Evolutionary conservation across 2,113 vertebrate species (phyloP).

Genomic region (Mungos mungo): DNA sequence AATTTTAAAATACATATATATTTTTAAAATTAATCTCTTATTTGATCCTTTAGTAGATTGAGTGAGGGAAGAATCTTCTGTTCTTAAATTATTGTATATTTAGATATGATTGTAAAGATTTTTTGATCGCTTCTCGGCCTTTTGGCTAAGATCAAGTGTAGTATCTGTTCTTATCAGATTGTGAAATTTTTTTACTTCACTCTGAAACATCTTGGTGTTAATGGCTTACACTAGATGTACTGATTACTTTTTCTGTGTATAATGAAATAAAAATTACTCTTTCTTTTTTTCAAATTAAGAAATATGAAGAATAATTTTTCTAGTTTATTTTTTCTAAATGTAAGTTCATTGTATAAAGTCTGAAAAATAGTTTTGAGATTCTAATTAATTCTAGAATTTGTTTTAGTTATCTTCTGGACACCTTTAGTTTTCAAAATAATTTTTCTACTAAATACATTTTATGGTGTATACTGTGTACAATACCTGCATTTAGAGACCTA

Average conservation of each 20-base stretch:
- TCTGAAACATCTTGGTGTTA: neutral
- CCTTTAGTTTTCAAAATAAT: neutral
- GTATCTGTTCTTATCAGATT: neutral
- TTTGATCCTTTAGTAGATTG: neutral
- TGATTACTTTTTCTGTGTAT: neutral
- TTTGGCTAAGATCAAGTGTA: too few species aligned
- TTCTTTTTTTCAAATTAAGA: slow-evolving; percentile 16
- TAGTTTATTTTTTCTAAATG: neutral
- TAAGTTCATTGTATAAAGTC: neutral
- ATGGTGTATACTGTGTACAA: neutral
- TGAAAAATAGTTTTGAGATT: neutral
- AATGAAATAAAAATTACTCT: slow-evolving; percentile 34
- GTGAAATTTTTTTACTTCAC: neutral
- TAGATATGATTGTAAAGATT: neutral
- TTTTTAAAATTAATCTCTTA: neutral
- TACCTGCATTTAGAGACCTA: neutral
- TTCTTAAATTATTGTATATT: neutral
- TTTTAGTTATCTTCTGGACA: neutral
- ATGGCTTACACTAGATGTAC: neutral
- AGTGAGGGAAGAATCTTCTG: neutral
- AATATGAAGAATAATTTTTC: neutral
- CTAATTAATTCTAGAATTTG: slow-evolving; percentile 17
- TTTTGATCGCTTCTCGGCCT: neutral
- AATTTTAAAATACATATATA: neutral
- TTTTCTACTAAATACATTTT: neutral